Percentiles rank a stretch among this genome's conserved stretches.
These are phyloP conservation scores for Acronicta leporina DNA, from an alignment of 2,888 invertebrate species.

Conservation along the genomic window DNA sequence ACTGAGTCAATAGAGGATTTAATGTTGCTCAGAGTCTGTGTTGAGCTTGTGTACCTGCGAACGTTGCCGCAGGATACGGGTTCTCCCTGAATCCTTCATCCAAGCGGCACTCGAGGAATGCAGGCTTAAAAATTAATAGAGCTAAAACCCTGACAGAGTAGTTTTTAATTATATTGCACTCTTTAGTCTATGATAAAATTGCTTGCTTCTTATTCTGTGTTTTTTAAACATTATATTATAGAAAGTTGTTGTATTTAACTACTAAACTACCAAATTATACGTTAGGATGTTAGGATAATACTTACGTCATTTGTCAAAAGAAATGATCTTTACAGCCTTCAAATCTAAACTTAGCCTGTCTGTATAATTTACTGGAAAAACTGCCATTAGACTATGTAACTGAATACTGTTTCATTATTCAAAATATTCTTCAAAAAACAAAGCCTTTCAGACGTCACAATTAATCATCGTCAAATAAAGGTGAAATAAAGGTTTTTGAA, in stretches of 20 bases:
- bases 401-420: conserved; percentile 5
- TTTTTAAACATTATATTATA: neutral
- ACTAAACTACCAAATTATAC: neutral
- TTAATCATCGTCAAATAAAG: conserved; percentile 25
- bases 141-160: conserved; percentile 11
- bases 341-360: neutral
- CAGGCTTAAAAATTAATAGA: conserved; percentile 34
- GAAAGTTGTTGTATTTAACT: too few species aligned
- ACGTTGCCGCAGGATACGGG: conserved; percentile 15
- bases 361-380: neutral
- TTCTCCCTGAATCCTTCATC: conserved; percentile 16
- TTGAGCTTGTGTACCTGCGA: conserved; percentile 21
- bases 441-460: conserved; percentile 7
- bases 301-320: neutral
- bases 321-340: conserved; percentile 3
- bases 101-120: conserved; percentile 10
- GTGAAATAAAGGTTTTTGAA: neutral
- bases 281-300: neutral
- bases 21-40: conserved; percentile 30
- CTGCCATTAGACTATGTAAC: neutral
- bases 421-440: conserved; percentile 10
- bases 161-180: conserved; percentile 13
- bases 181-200: neutral
- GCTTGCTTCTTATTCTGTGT: neutral
- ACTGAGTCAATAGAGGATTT: conserved; percentile 43